Base-by-base conservation (phyloP, 1,140 invertebrate genomes). In the Caenorhabditis briggsae region DNA sequence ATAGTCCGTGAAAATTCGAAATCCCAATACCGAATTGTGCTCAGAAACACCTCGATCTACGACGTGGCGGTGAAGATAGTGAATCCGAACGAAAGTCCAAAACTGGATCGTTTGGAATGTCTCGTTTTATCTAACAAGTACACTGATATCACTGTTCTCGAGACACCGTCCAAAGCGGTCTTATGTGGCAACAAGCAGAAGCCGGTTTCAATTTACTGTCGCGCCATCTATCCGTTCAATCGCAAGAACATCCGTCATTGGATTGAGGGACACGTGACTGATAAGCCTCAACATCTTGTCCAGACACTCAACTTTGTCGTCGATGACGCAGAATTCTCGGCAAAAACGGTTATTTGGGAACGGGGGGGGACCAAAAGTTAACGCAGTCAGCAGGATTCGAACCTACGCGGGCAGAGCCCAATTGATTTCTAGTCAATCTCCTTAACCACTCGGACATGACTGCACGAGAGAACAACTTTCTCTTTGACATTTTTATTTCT, bases 381-480 rank as follows among this genome's bases (percentile, higher is more conserved):
- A n/a, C 88, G 88, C 88, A 88, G 88, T 83, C 74, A 87, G 86
- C 86, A 88, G 88, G 88, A 88, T 88, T 88, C 88, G 88, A 88
- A 88, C 88, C 88, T 88, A 87, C 86, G 88, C 88, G 88, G 88
- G 88, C 88, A 88, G 88, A 88, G 88, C 88, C 88, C 88, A 88
- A 88, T 87, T 88, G 88, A 88, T 88, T 88, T 88, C 88, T 58
- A 83, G 64, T 88, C 74, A 85, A 86, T 64, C 88, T 89, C 82
- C 86, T 85, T 85, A 86, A 84, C 64, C 48, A 87, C 70, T 90
- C 70, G 61, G 88, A 89, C 74, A 86, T 87, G 46, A 78, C 74
- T 82, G 88, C 78, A 85, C 48, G 33, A 53, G 0, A 16, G 16
- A 53, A 53, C 50, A 53, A 11, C 9, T 11, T 0, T 53, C 50